Evolutionary conservation across 2,888 invertebrate genomes (phyloP), one percentile per base, ranked within the genome.

Genomic region (Orgyia antiqua): DNA sequence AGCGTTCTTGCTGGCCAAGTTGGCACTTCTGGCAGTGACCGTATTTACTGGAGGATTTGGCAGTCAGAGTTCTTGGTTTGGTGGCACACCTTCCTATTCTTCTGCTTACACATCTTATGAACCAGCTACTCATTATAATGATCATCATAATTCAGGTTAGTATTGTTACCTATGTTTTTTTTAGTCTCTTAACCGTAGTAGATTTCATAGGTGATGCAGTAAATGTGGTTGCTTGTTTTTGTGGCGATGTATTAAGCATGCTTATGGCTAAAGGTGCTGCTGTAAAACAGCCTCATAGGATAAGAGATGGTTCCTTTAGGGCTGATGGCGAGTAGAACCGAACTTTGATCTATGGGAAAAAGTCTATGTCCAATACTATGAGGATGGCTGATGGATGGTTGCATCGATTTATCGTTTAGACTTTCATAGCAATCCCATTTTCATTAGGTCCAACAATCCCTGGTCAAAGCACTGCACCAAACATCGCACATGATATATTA

Each of bases 1-100:
- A 58, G 93, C 94, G 0, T 87, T 94, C 24, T 62, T 94, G 1
- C 58, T 95, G 9, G 92, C 92, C 25, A 94, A 95, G 64, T 41
- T 94, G 28, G 93, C 93, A 0, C 68, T 94, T 5, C 72, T 94
- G 29, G 82, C 93, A 7, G 90, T 91, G 12, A 92, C 92, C 13
- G 82, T 93, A 1, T 88, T 94, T 46, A 91, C 92, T 24, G 64
- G 71, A 10, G 66, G 89, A 47, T 84, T 80, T 12, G 26, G 50
- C 11, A 21, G 82, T 1, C 53, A 65, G 9, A 41, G 36, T 4
- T 60, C 67, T 0, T 29, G 17, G 10, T 67, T 63, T 33, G 58
- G 58, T 27, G 58, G 58, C 27, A 71, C 75, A 2, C 50, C 67
- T 0, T 26, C 24, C 7, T 24, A 78, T 1, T 65, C 79, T 0